Percentiles rank a stretch among this genome's conserved stretches.
These are phyloP conservation scores for Lagodon rhomboides DNA, from an alignment of 2,797 vertebrate genomes.

Conservation along the genomic window DNA sequence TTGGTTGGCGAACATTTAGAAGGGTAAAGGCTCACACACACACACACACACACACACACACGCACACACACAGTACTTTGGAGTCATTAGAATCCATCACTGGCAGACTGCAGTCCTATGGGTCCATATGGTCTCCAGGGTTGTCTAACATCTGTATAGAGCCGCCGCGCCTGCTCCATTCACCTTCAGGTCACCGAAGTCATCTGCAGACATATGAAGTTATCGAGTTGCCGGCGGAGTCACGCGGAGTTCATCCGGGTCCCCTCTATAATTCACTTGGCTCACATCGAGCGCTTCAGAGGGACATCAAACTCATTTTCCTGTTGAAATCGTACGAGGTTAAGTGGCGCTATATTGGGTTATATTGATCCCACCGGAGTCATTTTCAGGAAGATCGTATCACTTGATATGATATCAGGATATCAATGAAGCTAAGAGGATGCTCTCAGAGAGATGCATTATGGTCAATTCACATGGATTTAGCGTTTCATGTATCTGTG, in stretches of 20 bases:
- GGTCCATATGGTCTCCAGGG: constrained; percentile 15
- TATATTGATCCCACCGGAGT: constrained; percentile 63
- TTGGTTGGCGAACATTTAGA: too few relatives aligned
- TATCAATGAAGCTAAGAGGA: constrained; percentile 49
- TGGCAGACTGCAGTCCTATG: constrained; percentile 14
- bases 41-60: not conserved
- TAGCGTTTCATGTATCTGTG: constrained; percentile 18
- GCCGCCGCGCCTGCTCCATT: constrained; percentile 6
- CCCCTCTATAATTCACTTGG: constrained; percentile 50
- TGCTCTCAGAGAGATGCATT: constrained; percentile 49
- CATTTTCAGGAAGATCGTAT: constrained; percentile 68
- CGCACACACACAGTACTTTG: not conserved
- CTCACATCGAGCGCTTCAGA: constrained; percentile 30
- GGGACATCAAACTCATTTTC: constrained; percentile 52
- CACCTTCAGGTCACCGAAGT: constrained; percentile 41
- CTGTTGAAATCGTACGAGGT: constrained; percentile 26
- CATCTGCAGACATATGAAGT: constrained; percentile 35
- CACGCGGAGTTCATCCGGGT: constrained; percentile 43
- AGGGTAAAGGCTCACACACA: not conserved
- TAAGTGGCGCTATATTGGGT: constrained; percentile 52
- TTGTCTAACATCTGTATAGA: constrained; percentile 20
- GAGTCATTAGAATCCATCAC: constrained; percentile 30
- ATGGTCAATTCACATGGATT: constrained; percentile 13
- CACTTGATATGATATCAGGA: constrained; percentile 57
- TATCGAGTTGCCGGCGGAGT: constrained; percentile 47